Conservation (phyloP, 2,888 invertebrate species). For the Schizotus pectinicornis region DNA sequence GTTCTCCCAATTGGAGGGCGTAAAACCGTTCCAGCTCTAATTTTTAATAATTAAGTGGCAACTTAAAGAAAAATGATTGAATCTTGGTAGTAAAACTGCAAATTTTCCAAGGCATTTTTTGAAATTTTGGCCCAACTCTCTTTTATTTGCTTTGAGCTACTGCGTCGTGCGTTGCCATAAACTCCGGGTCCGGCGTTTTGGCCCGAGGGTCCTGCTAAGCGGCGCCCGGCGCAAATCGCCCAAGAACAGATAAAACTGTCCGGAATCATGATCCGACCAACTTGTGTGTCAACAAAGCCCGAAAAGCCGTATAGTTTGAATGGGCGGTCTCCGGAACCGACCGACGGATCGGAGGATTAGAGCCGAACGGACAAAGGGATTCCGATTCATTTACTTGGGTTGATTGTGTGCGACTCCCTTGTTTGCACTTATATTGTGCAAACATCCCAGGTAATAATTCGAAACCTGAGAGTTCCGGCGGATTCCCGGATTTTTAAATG, state of each 20-base stretch:
- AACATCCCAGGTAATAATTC: slow-evolving; percentile 46
- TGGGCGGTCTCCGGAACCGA: slow-evolving; percentile 23
- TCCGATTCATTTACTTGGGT: slow-evolving; percentile 48
- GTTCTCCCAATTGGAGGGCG: too few relatives aligned
- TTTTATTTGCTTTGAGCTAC: too few relatives aligned
- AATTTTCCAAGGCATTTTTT: too few relatives aligned
- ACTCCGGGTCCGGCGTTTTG: too few relatives aligned
- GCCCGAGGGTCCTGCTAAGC: too few relatives aligned
- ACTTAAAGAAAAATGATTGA: too few relatives aligned
- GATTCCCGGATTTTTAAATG: slow-evolving; percentile 2
- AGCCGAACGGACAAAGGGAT: slow-evolving; percentile 47
- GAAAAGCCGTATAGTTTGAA: slow-evolving; percentile 13
- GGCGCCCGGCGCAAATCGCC: slow-evolving; percentile 2
- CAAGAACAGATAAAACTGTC: slow-evolving; percentile 23
- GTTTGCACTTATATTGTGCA: slow-evolving; percentile 44
- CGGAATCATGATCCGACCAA: slow-evolving; percentile 26
- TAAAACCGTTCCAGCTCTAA: too few relatives aligned
- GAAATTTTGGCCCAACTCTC: too few relatives aligned
- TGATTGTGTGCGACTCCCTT: slow-evolving; percentile 46
- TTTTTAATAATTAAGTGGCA: too few relatives aligned
- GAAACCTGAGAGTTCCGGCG: slow-evolving; percentile 1
- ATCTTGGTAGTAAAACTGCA: too few relatives aligned
- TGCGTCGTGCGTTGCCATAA: too few relatives aligned
- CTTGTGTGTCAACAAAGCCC: slow-evolving; percentile 26
- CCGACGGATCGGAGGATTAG: slow-evolving; percentile 29